Evolutionary conservation across 2,797 vertebrate species (phyloP), one percentile per base, ranked within the genome.

Genomic region (Mus caroli): DNA sequence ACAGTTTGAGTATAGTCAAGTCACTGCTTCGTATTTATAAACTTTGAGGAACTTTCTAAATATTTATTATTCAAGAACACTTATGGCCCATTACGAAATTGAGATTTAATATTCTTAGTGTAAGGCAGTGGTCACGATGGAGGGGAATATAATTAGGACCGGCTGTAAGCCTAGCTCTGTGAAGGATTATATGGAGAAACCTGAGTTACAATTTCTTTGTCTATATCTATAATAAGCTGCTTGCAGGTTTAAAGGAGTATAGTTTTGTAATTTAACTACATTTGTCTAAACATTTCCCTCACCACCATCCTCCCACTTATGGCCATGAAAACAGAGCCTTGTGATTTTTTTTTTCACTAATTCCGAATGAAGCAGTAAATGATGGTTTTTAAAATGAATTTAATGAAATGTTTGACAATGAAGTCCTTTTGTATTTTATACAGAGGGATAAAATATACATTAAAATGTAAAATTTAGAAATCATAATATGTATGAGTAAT

Each of bases 381-480:
- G 20, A 28, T 24, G 9, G 43, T 31, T 43, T 86, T 92, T 62
- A 95, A 94, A 89, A 76, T 24, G 89, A 37, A 6, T 24, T 67
- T 22, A 89, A 22, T 71, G 20, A 77, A 78, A 10, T 50, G 11
- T 8, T 90, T 90, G 40, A 28, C 0, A 50, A 28, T 79, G 79
- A 92, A 69, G 62, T 34, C 34, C 20, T 60, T 76, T 50, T 69
- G 12, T 6, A 37, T 46, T 76, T 88, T 76, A 20, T 46, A 94
- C 34, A 87, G 88, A 80, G 3, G 11, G 95, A 94, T 78, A 90
- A 90, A 87, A 4, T 34, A 62, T 14, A 84, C 24, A 77, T 73
- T 77, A n/a, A 87, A 92, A 83, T 50, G 11, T 24, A 82, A 78
- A 80, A 58, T 37, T 73, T 75, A 26, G 6, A 52, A 83, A n/a